Evolutionary conservation across 2,113 vertebrate genomes (phyloP), one percentile per base, ranked within the genome.

Genomic region (Cheilinus undulatus): DNA sequence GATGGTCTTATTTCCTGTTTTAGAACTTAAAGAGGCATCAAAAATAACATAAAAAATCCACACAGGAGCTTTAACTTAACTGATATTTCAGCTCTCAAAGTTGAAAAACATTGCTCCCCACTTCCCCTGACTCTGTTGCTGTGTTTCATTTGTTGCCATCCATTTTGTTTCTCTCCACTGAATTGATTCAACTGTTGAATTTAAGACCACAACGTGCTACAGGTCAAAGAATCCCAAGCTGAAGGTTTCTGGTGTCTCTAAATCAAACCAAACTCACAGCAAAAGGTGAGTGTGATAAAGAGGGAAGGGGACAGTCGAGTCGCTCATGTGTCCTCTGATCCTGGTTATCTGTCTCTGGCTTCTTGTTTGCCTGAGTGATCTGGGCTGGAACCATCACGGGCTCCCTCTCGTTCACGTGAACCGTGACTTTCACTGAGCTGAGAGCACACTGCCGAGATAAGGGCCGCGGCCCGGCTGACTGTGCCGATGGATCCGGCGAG

Each of bases 361-460:
- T 23, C 78, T 76, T 85, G 80, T 88, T 81, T 76, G 70, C 71
- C 61, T 70, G 65, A 73, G 51, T 66, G 86, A 80, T 70, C 80
- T 66, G 40, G 75, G 67, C 81, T 70, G 71, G 87, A 89, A 86
- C 84, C 82, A 81, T 79, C 68, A 69, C 61, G 24, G 52, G 59
- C 68, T 45, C 59, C 51, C 53, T 62, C 38, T 68, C 36, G 49
- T 73, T 77, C 83, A 61, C 15, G 50, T 85, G 64, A 85, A 76
- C 78, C 74, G 71, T 83, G 77, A 86, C 84, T 86, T 82, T 65
- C 73, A 73, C 62, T 77, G 84, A 75, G 73, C 78, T 75, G 82
- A 54, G 81, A 69, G 70, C 84, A 61, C 74, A 77, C 27, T 26
- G 27, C 58, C 28, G 62, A 73, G 91, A 92, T 93, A 93, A 93